These are phyloP conservation scores for Dallia pectoralis DNA, from an alignment of 2,797 vertebrate genomes.

Conservation along the genomic window DNA sequence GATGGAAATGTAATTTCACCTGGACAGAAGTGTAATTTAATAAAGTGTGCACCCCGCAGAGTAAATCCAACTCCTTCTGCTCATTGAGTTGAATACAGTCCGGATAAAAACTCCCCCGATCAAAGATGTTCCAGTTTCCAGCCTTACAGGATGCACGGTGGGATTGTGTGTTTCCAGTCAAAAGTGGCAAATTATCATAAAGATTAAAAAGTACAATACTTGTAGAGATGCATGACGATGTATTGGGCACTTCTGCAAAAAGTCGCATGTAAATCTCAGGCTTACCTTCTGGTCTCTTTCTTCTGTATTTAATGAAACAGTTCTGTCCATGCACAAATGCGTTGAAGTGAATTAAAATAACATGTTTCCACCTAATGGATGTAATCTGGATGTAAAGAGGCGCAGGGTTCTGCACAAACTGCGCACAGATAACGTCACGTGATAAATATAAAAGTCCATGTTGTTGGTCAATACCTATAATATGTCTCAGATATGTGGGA, in stretches of 20 bases:
- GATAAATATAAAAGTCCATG: slow-evolving; percentile 52
- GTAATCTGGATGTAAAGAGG: slow-evolving; percentile 51
- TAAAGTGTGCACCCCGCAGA: slow-evolving; percentile 40
- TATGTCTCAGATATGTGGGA: slow-evolving; percentile 27
- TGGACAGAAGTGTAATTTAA: slow-evolving; percentile 18
- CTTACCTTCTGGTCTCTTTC: slow-evolving; percentile 34
- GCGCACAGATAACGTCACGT: slow-evolving; percentile 54
- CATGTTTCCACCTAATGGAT: slow-evolving; percentile 35
- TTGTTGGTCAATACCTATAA: slow-evolving; percentile 38
- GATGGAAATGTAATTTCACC: slow-evolving; percentile 35
- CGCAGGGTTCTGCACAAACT: slow-evolving; percentile 35
- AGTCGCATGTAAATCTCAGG: slow-evolving; percentile 42
- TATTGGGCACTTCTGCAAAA: slow-evolving; percentile 12
- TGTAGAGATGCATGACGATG: slow-evolving; percentile 32
- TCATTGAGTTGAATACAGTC: slow-evolving; percentile 29
- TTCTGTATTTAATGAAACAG: slow-evolving; percentile 54
- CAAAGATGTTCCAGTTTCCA: slow-evolving; percentile 2
- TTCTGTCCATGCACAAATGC: slow-evolving; percentile 55
- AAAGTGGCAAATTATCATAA: slow-evolving; percentile 41
- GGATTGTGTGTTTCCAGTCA: slow-evolving; percentile 21
- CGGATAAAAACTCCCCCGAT: slow-evolving; percentile 6
- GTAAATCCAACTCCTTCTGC: slow-evolving; percentile 22
- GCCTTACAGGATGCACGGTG: slow-evolving; percentile 34
- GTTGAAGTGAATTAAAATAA: slow-evolving; percentile 48
- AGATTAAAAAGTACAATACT: slow-evolving; percentile 37